phyloP scores from a whole-genome alignment of 2,888 invertebrate genomes.

The Sinotaia quadrata region DNA sequence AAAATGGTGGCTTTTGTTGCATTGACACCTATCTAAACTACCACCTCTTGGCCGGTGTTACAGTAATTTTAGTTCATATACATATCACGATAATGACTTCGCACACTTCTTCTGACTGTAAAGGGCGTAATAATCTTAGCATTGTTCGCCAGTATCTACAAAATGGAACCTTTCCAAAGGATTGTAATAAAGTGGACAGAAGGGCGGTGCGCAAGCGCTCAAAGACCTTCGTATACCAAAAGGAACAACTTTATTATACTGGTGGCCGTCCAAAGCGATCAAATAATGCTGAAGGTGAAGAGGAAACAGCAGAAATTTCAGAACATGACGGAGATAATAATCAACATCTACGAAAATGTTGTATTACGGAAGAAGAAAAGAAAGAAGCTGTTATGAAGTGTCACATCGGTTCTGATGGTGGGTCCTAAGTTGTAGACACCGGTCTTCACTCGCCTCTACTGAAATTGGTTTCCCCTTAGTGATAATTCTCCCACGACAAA shows the following conservation, averaged over 20 bases:
- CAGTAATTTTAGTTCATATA: neutral
- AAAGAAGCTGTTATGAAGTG: constrained; percentile 24
- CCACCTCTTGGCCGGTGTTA: neutral
- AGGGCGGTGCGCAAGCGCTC: constrained; percentile 49
- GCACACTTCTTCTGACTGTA: constrained; percentile 20
- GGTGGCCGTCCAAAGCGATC: constrained; percentile 31
- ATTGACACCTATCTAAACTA: constrained; percentile 31
- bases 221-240: constrained; percentile 42
- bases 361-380: constrained; percentile 31
- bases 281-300: constrained; percentile 28
- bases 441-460: neutral
- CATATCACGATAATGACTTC: constrained; percentile 1
- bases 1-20: constrained; percentile 39
- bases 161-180: constrained; percentile 34
- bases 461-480: constrained; percentile 11
- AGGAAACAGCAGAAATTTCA: constrained; percentile 25
- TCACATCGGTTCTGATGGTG: constrained; percentile 34
- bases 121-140: constrained; percentile 35
- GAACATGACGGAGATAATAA: neutral
- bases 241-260: constrained; percentile 38
- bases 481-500: constrained; percentile 2
- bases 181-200: constrained; percentile 40
- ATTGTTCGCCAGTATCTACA: constrained; percentile 35
- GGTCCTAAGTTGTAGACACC: constrained; percentile 16
- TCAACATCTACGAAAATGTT: constrained; percentile 14